A percentile compares a stretch with the other conserved stretches of the same genome.
Evolutionary conservation across 2,797 vertebrate genomes (phyloP).

Genomic region (Macroramphosus scolopax): DNA sequence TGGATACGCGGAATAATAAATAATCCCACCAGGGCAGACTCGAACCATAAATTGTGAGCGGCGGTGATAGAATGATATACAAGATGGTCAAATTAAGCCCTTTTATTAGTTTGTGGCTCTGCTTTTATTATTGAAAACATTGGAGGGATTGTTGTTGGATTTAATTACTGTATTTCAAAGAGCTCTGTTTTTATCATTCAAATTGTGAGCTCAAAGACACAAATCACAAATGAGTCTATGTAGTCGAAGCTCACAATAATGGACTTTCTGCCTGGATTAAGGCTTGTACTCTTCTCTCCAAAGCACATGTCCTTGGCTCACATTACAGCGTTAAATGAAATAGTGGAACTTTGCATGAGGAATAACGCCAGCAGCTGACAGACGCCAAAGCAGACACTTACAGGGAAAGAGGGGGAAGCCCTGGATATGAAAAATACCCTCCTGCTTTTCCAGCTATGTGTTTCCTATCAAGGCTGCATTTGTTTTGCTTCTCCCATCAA

Average conservation of each 20-base stretch:
- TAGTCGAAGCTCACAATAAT: conserved; percentile 27
- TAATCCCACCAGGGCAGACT: conserved; percentile 13
- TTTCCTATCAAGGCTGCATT: conserved; percentile 66
- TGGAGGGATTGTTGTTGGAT: conserved; percentile 5
- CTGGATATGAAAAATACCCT: conserved; percentile 62
- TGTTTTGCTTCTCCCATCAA: conserved; percentile 58
- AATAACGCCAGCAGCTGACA: conserved; percentile 39
- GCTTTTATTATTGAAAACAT: conserved; percentile 2
- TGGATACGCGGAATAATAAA: conserved; percentile 33
- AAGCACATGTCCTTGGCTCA: conserved; percentile 56
- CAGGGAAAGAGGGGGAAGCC: conserved; percentile 64
- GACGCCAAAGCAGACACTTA: conserved; percentile 56
- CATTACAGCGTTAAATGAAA: conserved; percentile 60
- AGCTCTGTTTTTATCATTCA: conserved; percentile 8
- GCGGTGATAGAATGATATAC: conserved; percentile 8
- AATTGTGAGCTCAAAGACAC: not conserved
- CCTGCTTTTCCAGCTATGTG: conserved; percentile 57
- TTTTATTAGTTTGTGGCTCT: not conserved
- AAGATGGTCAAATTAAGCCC: conserved; percentile 8
- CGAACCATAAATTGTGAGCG: conserved; percentile 9
- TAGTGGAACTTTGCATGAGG: conserved; percentile 69
- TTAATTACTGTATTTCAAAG: conserved; percentile 23
- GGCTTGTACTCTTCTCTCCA: conserved; percentile 28
- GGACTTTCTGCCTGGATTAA: conserved; percentile 22
- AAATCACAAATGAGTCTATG: conserved; percentile 31